Percentiles rank a stretch among this genome's conserved stretches.
Evolutionary conservation across 2,113 vertebrate species (phyloP).

Genomic region (Bufo gargarizans): DNA sequence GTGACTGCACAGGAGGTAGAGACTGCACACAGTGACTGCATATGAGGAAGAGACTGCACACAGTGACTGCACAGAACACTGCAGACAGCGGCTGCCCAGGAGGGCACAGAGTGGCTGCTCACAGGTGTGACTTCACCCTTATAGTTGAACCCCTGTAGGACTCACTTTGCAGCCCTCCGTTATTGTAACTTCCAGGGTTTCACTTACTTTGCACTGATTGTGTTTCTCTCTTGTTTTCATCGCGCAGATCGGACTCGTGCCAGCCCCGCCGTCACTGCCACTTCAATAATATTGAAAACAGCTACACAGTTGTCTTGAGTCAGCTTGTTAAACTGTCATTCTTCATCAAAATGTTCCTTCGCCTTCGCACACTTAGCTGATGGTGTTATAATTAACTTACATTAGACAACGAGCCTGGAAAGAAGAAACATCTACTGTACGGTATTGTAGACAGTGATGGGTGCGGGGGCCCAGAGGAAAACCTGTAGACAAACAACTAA

Average conservation of each 20-base stretch:
- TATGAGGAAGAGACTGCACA: too few relatives aligned
- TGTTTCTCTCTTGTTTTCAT: background rate
- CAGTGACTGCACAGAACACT: too few relatives aligned
- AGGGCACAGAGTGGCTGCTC: too few relatives aligned
- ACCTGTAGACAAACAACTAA: background rate
- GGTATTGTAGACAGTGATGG: background rate
- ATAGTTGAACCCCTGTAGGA: too few relatives aligned
- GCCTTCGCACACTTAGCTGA: slow-evolving; percentile 11
- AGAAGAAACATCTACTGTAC: background rate
- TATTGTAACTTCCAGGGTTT: background rate
- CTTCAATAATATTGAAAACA: slow-evolving; percentile 26
- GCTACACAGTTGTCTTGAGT: slow-evolving; percentile 5
- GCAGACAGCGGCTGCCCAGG: too few relatives aligned
- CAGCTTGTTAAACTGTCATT: slow-evolving; percentile 29
- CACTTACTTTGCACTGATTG: background rate
- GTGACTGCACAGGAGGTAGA: too few relatives aligned
- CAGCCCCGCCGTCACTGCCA: background rate
- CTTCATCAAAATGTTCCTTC: slow-evolving; percentile 1
- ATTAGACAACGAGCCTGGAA: background rate
- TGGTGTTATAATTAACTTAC: slow-evolving; percentile 25
- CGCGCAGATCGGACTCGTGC: background rate
- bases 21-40: too few relatives aligned
- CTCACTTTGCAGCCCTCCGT: too few relatives aligned
- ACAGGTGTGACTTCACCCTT: too few relatives aligned
- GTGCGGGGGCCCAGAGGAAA: background rate